phyloP scores from a whole-genome alignment of 2,888 invertebrate species.

The Papilio elwesi region DNA sequence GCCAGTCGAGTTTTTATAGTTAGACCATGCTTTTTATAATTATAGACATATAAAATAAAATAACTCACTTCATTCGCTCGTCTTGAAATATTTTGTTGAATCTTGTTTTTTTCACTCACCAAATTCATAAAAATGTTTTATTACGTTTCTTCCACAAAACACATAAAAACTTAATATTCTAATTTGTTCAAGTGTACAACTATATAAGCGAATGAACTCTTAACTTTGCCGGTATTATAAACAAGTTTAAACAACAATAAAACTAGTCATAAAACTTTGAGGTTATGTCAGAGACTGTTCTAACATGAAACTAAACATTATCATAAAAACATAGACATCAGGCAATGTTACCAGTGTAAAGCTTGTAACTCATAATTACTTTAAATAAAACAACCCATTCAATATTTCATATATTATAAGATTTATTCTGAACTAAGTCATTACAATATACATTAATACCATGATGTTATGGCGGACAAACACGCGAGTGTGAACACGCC shows the following conservation, averaged over 20 bases:
- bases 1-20: too few relatives aligned
- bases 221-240: conserved; percentile 23
- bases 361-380: conserved; percentile 35
- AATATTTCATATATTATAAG: conserved; percentile 38
- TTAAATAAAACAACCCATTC: conserved; percentile 34
- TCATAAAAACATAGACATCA: conserved; percentile 26
- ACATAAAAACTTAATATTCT: conserved; percentile 5
- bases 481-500: conserved; percentile 45
- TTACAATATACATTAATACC: conserved; percentile 38
- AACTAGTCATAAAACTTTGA: conserved; percentile 22
- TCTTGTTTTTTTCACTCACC: background rate
- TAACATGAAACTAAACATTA: conserved; percentile 29
- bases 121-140: background rate
- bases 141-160: background rate
- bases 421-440: conserved; percentile 41
- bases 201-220: conserved; percentile 7
- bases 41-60: too few relatives aligned
- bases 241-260: conserved; percentile 31
- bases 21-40: too few relatives aligned
- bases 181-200: background rate
- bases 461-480: conserved; percentile 41
- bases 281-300: conserved; percentile 33
- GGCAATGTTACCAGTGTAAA: conserved; percentile 7
- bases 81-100: background rate
- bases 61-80: background rate